Conservation (phyloP, 2,113 vertebrate genomes). For the Hydrolagus affinis region DNA sequence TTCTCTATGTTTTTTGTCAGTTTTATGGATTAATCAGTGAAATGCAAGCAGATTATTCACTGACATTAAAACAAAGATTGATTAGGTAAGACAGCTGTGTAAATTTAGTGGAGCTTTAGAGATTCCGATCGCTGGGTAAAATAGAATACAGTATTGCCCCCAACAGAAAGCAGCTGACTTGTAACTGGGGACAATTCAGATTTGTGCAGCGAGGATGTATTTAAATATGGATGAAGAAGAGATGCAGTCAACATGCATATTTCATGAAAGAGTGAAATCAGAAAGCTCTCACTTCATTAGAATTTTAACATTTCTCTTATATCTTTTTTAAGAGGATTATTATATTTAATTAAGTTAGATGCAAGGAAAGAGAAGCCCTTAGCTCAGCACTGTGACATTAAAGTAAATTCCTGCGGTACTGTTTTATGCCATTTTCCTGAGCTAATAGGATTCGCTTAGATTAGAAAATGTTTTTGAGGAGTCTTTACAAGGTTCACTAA, state of each 20-base stretch:
- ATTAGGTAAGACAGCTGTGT: not conserved
- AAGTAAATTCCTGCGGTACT: not conserved
- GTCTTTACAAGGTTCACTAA: not conserved
- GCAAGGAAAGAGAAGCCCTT: not conserved
- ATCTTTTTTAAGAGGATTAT: not conserved
- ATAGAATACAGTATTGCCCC: not conserved
- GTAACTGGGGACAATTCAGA: slow-evolving; percentile 6
- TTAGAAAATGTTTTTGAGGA: not conserved
- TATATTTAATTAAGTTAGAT: slow-evolving; percentile 12
- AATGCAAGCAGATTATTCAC: slow-evolving; percentile 22
- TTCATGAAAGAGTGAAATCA: slow-evolving; percentile 25
- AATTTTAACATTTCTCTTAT: slow-evolving; percentile 13
- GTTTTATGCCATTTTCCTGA: slow-evolving; percentile 4
- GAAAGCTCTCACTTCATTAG: slow-evolving; percentile 14
- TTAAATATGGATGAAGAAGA: slow-evolving; percentile 26
- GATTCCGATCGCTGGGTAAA: not conserved
- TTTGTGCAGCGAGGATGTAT: not conserved
- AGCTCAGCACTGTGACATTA: not conserved
- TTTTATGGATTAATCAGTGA: slow-evolving; percentile 5
- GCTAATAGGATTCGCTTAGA: not conserved
- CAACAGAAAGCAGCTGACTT: not conserved
- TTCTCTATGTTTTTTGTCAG: not conserved
- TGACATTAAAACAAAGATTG: slow-evolving; percentile 17
- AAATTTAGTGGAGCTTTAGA: not conserved
- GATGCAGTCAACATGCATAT: slow-evolving; percentile 24